Conservation (phyloP, 2,888 invertebrate genomes). For the Eupithecia subfuscata region DNA sequence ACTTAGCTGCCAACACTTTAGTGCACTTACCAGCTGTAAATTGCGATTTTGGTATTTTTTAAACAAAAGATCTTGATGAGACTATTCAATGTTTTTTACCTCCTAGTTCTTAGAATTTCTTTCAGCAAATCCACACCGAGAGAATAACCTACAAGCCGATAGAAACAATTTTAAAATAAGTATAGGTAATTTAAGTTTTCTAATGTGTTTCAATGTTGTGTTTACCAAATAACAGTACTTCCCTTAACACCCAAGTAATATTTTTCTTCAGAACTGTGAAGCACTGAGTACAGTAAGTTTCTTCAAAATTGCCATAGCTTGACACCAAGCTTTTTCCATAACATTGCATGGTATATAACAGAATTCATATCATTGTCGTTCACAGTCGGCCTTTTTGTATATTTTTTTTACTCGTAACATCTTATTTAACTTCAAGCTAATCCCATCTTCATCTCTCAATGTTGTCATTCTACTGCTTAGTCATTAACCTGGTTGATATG, state of each 20-base stretch:
- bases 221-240: slow-evolving; percentile 1
- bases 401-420: slow-evolving; percentile 19
- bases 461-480: slow-evolving; percentile 41
- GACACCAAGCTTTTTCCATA: slow-evolving; percentile 39
- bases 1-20: slow-evolving; percentile 4
- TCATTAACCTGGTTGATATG: slow-evolving; percentile 47
- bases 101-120: slow-evolving; percentile 32
- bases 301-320: slow-evolving; percentile 36
- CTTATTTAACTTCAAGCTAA: slow-evolving; percentile 25
- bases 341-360: slow-evolving; percentile 31
- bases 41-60: neutral
- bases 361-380: slow-evolving; percentile 29
- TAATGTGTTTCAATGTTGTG: slow-evolving; percentile 11
- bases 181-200: slow-evolving; percentile 8
- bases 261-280: slow-evolving; percentile 44
- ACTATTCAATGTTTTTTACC: slow-evolving; percentile 35
- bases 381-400: slow-evolving; percentile 21
- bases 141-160: neutral
- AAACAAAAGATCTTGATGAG: slow-evolving; percentile 29
- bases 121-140: slow-evolving; percentile 24
- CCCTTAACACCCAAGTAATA: slow-evolving; percentile 21
- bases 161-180: neutral
- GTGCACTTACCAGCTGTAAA: slow-evolving; percentile 12
- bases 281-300: slow-evolving; percentile 45
- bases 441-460: slow-evolving; percentile 27